These are phyloP conservation scores for Bolborhynchus lineola DNA, from an alignment of 2,113 vertebrate species.

Conservation along the genomic window DNA sequence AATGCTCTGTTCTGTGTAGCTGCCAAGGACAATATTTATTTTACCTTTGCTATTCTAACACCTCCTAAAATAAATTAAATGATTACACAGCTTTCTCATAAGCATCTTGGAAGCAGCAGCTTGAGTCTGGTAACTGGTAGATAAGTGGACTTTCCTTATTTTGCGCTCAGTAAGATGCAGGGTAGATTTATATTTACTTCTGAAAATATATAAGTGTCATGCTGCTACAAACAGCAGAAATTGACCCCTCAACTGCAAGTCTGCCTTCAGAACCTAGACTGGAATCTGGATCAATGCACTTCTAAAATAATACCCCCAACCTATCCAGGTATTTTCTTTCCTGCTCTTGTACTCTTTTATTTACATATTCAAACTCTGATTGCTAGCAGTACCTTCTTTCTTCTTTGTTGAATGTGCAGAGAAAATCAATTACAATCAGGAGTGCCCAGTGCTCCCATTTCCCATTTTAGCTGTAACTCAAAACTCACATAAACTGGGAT, in stretches of 20 bases:
- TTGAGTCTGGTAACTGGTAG: not conserved
- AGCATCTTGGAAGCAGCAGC: not conserved
- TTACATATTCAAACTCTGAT: not conserved
- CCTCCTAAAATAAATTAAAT: constrained; percentile 36
- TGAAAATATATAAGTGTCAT: not conserved
- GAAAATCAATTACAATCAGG: not conserved
- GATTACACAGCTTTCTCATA: not conserved
- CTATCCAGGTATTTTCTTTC: not conserved
- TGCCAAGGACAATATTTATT: constrained; percentile 12
- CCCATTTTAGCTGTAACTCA: not conserved
- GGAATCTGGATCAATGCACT: not conserved
- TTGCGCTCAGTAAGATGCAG: not conserved
- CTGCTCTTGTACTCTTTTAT: not conserved
- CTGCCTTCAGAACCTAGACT: not conserved
- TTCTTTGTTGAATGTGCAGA: not conserved
- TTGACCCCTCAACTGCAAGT: not conserved
- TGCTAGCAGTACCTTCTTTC: not conserved
- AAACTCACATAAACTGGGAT: not conserved
- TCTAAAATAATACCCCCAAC: not conserved
- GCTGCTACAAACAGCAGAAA: not conserved
- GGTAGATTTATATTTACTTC: not conserved
- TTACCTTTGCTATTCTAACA: constrained; percentile 28
- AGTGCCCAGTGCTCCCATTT: not conserved
- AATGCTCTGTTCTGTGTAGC: not conserved
- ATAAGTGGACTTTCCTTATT: not conserved